A percentile compares a stretch with the other conserved stretches of the same genome.
These are phyloP conservation scores for Heterodera schachtii DNA, from an alignment of 1,140 invertebrate genomes.

Conservation along the genomic window DNA sequence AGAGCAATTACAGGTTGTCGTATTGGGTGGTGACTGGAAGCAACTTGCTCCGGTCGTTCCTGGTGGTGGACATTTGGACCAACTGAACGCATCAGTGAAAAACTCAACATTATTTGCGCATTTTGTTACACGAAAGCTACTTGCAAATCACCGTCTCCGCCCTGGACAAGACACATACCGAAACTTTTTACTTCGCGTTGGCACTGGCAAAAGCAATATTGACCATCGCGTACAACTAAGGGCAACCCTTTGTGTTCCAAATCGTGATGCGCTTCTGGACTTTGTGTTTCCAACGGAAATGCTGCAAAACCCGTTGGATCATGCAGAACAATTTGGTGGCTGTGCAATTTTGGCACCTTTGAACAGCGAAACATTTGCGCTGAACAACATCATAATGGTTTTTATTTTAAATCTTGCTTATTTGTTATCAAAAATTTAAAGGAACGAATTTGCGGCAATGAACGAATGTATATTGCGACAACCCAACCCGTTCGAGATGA, in stretches of 20 bases:
- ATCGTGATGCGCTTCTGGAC: background rate
- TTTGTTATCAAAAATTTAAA: no score
- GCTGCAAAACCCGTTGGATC: background rate
- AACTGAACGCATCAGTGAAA: background rate
- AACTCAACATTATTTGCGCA: background rate
- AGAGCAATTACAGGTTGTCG: background rate
- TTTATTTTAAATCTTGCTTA: no score
- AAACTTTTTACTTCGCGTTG: background rate
- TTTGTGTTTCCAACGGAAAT: background rate
- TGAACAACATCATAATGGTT: slow-evolving; percentile 5
- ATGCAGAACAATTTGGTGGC: background rate
- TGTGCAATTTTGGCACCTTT: background rate
- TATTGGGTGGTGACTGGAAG: slow-evolving; percentile 10
- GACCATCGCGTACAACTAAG: background rate
- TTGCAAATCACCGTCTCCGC: background rate
- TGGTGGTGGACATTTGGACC: background rate
- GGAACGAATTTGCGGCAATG: background rate
- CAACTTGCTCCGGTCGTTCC: background rate
- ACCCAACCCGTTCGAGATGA: background rate
- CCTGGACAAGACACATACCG: background rate
- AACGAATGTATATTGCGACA: background rate
- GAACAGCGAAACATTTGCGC: background rate
- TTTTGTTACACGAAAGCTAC: no score
- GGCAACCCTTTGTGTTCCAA: background rate
- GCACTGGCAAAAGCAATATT: background rate